Base-by-base conservation (phyloP, 2,113 vertebrate species). In the Clarias batrachus region DNA sequence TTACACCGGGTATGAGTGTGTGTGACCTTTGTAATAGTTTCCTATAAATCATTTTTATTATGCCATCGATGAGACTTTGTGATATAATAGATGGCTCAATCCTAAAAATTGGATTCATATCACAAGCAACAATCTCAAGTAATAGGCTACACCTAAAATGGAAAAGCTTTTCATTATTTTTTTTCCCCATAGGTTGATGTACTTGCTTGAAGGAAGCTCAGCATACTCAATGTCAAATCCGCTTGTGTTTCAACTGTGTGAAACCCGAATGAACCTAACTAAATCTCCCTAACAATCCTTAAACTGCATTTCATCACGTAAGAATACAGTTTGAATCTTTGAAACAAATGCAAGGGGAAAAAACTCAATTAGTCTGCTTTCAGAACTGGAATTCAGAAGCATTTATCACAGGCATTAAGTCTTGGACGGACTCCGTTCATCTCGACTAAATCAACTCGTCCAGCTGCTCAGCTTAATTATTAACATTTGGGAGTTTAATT, bases 351-450 rank as follows among this genome's bases (percentile, higher is more conserved):
- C 56, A 41, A 37, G 25, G 25, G 23, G 5, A 56, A 27, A 5
- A 70, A 80, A 68, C 54, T 41, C 30, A 85, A 80, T 79, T 41
- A 68, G 65, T 74, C 52, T 16, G 56, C 83, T 74, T 52, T 56
- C 19, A 85, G 48, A 65, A 84, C 33, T 76, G 56, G n/a, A 62
- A 54, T 77, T 85, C 60, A 1, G 60, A 66, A 48, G n/a, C 62
- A 19, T 48, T 66, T 66, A 85, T 68, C n/a, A 57, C 62, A 30
- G 41, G 48, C 59, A 65, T 82, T 65, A 82, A 82, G 23, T 65
- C 33, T 65, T 48, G 37, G 60, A 59, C 56, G 63, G 79, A 62
- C 1, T 63, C 1, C 12, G 0, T 37, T 65, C 11, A 13, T 41
- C 71, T 85, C 37, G 8, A 33, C 56, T 85, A 59, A 74, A 73